Conservation (phyloP, 1,140 invertebrate species). For the Aphelinus certus region DNA sequence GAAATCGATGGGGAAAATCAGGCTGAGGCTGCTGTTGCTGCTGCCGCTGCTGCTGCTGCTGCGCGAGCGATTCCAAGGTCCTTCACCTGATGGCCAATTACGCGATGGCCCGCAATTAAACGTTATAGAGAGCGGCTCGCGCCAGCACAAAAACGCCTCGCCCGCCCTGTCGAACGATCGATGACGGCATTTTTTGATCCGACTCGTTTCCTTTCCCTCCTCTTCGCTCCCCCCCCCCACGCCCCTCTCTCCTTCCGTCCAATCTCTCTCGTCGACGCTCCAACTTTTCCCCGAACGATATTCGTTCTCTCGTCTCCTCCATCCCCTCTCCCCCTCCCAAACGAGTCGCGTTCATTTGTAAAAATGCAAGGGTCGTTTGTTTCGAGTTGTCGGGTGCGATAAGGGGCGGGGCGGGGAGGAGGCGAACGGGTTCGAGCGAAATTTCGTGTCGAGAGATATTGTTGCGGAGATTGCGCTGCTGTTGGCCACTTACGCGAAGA, state of each 20-base stretch:
- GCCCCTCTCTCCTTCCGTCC: no score
- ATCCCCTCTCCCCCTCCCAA: no score
- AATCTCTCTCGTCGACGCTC: background rate
- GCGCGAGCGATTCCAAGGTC: conserved; percentile 17
- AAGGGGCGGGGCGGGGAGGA: background rate
- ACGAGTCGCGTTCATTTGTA: no score
- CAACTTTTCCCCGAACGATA: conserved; percentile 29
- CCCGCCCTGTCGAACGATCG: conserved; percentile 13
- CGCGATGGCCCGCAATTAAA: conserved; percentile 26
- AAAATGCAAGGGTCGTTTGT: no score
- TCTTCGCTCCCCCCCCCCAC: background rate
- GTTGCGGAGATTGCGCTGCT: background rate
- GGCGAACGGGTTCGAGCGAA: conserved; percentile 1
- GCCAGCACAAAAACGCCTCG: conserved; percentile 15
- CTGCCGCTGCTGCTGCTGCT: no score
- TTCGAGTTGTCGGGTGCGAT: background rate
- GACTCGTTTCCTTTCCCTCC: conserved; percentile 17
- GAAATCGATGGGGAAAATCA: conserved; percentile 29
- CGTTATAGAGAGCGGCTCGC: conserved; percentile 1
- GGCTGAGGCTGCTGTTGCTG: background rate
- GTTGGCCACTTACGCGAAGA: background rate
- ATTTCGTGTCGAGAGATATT: background rate
- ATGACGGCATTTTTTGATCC: conserved; percentile 20
- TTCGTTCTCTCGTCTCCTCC: no score
- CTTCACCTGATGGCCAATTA: conserved; percentile 32